Base-by-base conservation (phyloP, 2,797 vertebrate genomes). In the Nothura maculosa region DNA sequence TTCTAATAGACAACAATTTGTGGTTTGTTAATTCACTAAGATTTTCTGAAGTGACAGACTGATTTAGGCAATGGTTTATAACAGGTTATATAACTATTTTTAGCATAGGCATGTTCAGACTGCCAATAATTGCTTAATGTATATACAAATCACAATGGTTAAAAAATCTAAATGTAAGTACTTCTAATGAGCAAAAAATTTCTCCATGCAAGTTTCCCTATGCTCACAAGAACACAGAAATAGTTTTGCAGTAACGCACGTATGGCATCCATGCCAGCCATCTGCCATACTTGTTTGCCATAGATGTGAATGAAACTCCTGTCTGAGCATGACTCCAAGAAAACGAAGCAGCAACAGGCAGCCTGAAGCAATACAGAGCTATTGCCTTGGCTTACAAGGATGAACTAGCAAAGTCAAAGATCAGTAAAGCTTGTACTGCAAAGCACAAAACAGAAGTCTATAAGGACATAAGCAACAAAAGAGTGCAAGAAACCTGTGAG, bases 401-500 rank as follows among this genome's bases (percentile, higher is more conserved):
- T 13, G 16, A 64, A 17, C 34, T 69, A 30, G 17, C 20, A 81
- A 88, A 75, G 67, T 27, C 36, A 64, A 85, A 77, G 32, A 16
- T 74, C 64, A 85, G 48, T 25, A 25, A 50, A 50, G 48, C 48
- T 50, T 24, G 24, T 11, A 50, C 24, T 67, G 21, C 20, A 32
- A 85, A 82, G 17, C 9, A 63, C 58, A 38, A 70, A 32, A 75
- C 81, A 89, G 17, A 32, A 38, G 57, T 69, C 16, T 36, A 7
- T 21, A 72, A 75, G 30, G 43, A 61, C 27, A 61, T 0, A 0
- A 0, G 18, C 14, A 83, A 42, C 17, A 40, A 27, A 67, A 52
- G 21, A 66, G 32, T 54, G 6, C n/a, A 66, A 76, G 40, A 70
- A 80, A 57, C 68, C 24, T 9, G 25, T 9, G 64, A 8, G 17